A percentile compares a stretch with the other conserved stretches of the same genome.
Evolutionary conservation across 30 jellyfish, hydroid and myxozoan genomes (phyloP).

Genomic region (Aurelia sp.): DNA sequence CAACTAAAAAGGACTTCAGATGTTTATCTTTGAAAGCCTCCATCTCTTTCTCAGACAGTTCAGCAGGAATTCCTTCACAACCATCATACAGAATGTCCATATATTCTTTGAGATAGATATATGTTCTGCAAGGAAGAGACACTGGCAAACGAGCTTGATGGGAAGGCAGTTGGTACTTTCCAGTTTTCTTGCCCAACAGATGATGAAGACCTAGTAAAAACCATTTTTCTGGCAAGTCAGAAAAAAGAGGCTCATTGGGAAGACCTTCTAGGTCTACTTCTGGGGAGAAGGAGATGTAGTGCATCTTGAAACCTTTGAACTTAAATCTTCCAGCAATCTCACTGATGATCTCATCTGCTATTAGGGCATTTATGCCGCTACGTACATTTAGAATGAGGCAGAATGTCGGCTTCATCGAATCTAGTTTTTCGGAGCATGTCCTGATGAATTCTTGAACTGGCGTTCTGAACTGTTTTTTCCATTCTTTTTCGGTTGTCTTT

Average conservation of each 20-base stretch:
- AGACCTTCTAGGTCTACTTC: constrained; percentile 16
- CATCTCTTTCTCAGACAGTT: constrained; percentile 24
- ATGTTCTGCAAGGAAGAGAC: constrained; percentile 6
- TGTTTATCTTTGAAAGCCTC: constrained; percentile 26
- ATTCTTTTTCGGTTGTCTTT: constrained; percentile 9
- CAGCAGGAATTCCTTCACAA: constrained; percentile 46
- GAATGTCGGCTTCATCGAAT: constrained; percentile 19
- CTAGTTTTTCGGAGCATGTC: constrained; percentile 32
- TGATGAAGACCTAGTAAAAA: constrained; percentile 27
- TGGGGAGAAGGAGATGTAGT: constrained; percentile 1
- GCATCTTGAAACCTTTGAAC: background rate
- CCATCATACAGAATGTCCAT: constrained; percentile 46
- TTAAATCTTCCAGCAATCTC: constrained; percentile 15
- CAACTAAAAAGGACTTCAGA: constrained; percentile 31
- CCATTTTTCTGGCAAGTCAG: constrained; percentile 17
- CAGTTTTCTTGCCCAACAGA: constrained; percentile 14
- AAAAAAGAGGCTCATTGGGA: background rate
- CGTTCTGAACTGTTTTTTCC: constrained; percentile 24
- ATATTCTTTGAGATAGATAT: constrained; percentile 10
- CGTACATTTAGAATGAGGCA: constrained; percentile 4
- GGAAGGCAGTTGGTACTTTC: constrained; percentile 18
- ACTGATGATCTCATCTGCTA: constrained; percentile 16
- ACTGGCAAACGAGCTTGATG: constrained; percentile 20
- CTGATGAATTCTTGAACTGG: constrained; percentile 9
- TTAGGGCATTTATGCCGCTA: background rate